Percentiles rank a stretch among this genome's conserved stretches.
Evolutionary conservation across 2,888 invertebrate genomes (phyloP).

Genomic region (Chloromyia formosa): DNA sequence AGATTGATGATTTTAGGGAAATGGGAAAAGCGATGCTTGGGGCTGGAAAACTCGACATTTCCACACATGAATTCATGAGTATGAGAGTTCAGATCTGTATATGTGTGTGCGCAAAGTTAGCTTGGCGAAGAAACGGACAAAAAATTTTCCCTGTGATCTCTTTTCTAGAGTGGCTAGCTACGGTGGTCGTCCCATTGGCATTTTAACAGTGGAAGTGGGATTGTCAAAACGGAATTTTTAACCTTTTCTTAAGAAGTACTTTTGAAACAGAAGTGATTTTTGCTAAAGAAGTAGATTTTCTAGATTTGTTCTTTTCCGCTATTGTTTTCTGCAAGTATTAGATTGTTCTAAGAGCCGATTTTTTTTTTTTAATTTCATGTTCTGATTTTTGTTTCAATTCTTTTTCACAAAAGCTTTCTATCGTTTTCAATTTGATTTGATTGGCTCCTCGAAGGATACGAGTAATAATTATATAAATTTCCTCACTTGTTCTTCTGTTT

Average conservation of each 20-base stretch:
- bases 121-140: slow-evolving; percentile 49
- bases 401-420: no score
- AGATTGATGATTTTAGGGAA: background rate
- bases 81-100: background rate
- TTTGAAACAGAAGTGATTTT: slow-evolving; percentile 14
- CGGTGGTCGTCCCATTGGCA: slow-evolving; percentile 61
- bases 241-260: slow-evolving; percentile 43
- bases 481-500: background rate
- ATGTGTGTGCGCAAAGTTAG: slow-evolving; percentile 17
- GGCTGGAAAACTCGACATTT: slow-evolving; percentile 44
- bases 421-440: no score
- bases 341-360: background rate
- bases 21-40: background rate
- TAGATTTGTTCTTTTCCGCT: background rate
- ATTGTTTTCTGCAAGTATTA: background rate
- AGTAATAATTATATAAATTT: background rate
- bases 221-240: slow-evolving; percentile 52
- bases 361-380: background rate
- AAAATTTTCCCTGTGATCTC: slow-evolving; percentile 53
- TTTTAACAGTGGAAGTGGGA: slow-evolving; percentile 63
- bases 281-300: slow-evolving; percentile 15
- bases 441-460: background rate
- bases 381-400: background rate
- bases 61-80: background rate
- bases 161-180: slow-evolving; percentile 55